Evolutionary conservation across 2,888 invertebrate genomes (phyloP).

Genomic region (Chymomyza amoena): DNA sequence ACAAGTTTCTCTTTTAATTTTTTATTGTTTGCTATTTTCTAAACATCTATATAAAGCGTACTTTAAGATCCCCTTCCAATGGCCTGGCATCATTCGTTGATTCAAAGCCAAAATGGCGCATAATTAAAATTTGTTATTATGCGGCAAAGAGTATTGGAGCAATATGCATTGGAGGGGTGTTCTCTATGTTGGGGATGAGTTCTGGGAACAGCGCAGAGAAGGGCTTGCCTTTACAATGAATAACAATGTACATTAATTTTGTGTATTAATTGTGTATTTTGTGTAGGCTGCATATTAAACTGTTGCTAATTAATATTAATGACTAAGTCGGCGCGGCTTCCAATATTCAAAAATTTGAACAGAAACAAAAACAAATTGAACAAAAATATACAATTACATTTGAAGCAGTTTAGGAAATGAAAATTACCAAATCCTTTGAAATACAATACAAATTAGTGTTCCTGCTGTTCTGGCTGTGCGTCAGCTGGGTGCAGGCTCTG

Average conservation of each 20-base stretch:
- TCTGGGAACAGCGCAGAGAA: not conserved
- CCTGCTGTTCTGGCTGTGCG: not conserved
- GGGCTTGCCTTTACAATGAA: conserved; percentile 45
- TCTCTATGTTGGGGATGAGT: not conserved
- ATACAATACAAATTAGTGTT: conserved; percentile 13
- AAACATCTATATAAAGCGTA: not conserved
- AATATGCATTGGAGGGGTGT: conserved; percentile 1
- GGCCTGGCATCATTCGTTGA: conserved; percentile 24
- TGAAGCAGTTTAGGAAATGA: not conserved
- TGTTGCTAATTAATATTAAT: conserved; percentile 81
- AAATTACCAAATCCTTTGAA: not conserved
- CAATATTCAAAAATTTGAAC: no score
- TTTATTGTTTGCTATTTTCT: conserved; percentile 24
- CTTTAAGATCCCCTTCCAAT: not conserved
- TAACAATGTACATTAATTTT: conserved; percentile 64
- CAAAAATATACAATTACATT: not conserved
- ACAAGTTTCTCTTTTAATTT: not conserved
- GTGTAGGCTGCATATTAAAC: conserved; percentile 61
- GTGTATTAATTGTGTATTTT: conserved; percentile 66
- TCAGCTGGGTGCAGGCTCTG: no score
- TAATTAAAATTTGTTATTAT: conserved; percentile 70
- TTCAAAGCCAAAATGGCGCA: conserved; percentile 53
- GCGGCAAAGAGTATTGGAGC: not conserved
- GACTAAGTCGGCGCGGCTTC: conserved; percentile 45
- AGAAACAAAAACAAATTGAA: not conserved